phyloP scores from a whole-genome alignment of 2,888 invertebrate genomes.

The Sympetrum striolatum region DNA sequence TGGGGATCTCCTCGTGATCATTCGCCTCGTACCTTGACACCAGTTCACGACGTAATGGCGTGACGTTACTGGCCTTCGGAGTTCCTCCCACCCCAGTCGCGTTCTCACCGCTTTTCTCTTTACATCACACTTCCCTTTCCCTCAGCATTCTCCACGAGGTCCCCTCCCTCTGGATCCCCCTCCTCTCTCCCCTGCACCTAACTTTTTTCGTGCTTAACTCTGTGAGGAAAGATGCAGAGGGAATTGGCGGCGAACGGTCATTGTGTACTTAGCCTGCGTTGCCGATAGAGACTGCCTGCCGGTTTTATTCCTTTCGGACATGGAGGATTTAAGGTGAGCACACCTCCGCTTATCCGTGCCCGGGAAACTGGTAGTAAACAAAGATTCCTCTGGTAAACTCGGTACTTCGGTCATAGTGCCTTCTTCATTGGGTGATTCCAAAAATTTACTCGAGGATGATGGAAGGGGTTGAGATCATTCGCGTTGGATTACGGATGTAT shows the following conservation, averaged over 20 bases:
- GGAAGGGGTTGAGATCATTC: too few relatives aligned
- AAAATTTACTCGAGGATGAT: too few relatives aligned
- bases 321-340: neutral
- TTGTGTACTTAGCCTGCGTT: neutral
- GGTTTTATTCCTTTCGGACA: neutral
- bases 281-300: neutral
- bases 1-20: neutral
- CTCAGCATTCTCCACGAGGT: neutral
- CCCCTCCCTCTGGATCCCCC: neutral
- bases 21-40: conserved; percentile 17
- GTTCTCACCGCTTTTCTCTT: neutral
- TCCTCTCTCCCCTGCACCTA: neutral
- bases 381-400: too few relatives aligned
- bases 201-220: neutral
- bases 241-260: neutral
- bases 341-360: neutral
- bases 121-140: conserved; percentile 16
- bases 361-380: too few relatives aligned
- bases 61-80: conserved; percentile 20
- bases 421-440: too few relatives aligned
- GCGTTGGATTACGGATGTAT: too few relatives aligned
- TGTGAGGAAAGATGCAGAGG: neutral
- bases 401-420: too few relatives aligned
- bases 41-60: conserved; percentile 16
- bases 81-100: neutral